phyloP scores from a whole-genome alignment of 2,113 vertebrate genomes.

The Trinectes maculatus region DNA sequence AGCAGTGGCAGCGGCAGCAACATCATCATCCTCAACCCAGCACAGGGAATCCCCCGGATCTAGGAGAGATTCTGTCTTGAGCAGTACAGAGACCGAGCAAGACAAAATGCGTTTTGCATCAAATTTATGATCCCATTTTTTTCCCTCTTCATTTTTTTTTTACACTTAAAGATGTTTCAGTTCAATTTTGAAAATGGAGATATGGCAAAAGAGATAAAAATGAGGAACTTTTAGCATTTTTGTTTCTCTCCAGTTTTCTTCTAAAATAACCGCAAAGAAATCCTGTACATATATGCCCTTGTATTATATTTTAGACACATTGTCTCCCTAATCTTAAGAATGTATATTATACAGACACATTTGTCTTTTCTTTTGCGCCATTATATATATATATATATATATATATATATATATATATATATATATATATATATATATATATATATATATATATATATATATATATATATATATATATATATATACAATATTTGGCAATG shows the following conservation, averaged over 20 bases:
- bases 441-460: conserved; percentile 24
- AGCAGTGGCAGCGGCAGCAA: conserved; percentile 69
- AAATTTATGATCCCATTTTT: conserved; percentile 93
- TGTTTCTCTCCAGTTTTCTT: conserved; percentile 78
- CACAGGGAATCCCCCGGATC: conserved; percentile 88
- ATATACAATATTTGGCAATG: conserved; percentile 83
- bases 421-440: conserved; percentile 1
- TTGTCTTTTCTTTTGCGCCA: conserved; percentile 57
- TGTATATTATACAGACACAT: conserved; percentile 87
- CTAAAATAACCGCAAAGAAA: conserved; percentile 87
- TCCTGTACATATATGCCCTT: conserved; percentile 87
- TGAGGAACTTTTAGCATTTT: conserved; percentile 81
- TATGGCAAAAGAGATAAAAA: conserved; percentile 77
- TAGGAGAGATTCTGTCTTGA: conserved; percentile 90
- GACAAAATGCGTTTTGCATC: conserved; percentile 97
- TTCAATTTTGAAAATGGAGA: conserved; percentile 79
- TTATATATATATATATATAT: conserved; percentile 37
- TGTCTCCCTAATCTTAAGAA: conserved; percentile 88
- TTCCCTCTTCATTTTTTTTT: conserved; percentile 68
- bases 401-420: conserved; percentile 12
- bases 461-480: conserved; percentile 27
- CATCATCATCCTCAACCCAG: conserved; percentile 75
- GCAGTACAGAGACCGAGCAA: conserved; percentile 91
- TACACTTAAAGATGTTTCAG: conserved; percentile 69
- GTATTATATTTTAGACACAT: conserved; percentile 93